phyloP scores from a whole-genome alignment of 2,113 vertebrate species.

The Reinhardtius hippoglossoides region DNA sequence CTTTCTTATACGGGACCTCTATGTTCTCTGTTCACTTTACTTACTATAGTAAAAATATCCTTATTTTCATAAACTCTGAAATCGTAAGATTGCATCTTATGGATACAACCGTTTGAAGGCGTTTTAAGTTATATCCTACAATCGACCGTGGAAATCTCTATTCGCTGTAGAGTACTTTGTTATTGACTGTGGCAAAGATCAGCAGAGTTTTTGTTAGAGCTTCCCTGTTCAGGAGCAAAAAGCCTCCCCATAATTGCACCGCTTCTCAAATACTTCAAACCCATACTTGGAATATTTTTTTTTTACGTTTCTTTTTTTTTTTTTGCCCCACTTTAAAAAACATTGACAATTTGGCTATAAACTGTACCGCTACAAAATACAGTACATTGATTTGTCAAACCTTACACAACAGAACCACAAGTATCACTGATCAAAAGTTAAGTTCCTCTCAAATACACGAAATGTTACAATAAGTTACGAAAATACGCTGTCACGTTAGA shows the following conservation, averaged over 20 bases:
- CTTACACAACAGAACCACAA: constrained; percentile 81
- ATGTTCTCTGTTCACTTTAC: background rate
- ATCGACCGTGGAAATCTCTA: background rate
- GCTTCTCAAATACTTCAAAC: constrained; percentile 50
- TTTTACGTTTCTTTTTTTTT: constrained; percentile 22
- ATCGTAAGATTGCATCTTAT: constrained; percentile 17
- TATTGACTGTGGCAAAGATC: constrained; percentile 13
- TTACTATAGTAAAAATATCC: constrained; percentile 19
- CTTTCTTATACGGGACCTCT: constrained; percentile 8
- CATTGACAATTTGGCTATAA: constrained; percentile 74
- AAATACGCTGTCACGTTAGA: constrained; percentile 82
- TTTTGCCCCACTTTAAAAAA: constrained; percentile 63
- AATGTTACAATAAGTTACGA: constrained; percentile 78
- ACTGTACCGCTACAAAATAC: constrained; percentile 83
- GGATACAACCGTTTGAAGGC: constrained; percentile 3
- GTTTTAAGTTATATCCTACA: background rate
- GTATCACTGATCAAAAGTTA: constrained; percentile 76
- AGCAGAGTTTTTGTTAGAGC: constrained; percentile 71
- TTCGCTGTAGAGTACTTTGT: background rate
- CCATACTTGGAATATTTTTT: background rate
- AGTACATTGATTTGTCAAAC: constrained; percentile 81
- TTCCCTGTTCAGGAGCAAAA: constrained; percentile 82
- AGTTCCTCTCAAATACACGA: constrained; percentile 78
- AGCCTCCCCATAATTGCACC: constrained; percentile 83
- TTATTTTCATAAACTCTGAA: constrained; percentile 28